These are phyloP conservation scores for Brachyhypopomus gauderio DNA, from an alignment of 2,113 vertebrate species.

Conservation along the genomic window DNA sequence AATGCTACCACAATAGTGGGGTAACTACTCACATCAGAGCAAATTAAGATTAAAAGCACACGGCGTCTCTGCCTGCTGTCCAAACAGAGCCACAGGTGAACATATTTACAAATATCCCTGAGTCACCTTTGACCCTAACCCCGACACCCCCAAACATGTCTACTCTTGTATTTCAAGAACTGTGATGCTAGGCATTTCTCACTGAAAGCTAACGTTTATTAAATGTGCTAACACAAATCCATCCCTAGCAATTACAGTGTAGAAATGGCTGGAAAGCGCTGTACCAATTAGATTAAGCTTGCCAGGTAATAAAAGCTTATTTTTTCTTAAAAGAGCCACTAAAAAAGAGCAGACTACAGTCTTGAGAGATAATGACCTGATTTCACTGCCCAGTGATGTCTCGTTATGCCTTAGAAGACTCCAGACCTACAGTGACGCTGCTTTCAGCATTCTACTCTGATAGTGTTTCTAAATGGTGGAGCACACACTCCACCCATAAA, in stretches of 20 bases:
- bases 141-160: too few relatives aligned
- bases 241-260: constrained; percentile 69
- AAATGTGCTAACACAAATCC: constrained; percentile 64
- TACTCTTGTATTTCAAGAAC: too few relatives aligned
- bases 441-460: constrained; percentile 41
- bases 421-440: neutral
- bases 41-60: neutral
- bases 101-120: neutral
- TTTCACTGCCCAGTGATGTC: constrained; percentile 60
- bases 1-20: too few relatives aligned
- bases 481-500: constrained; percentile 51
- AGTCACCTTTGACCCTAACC: neutral
- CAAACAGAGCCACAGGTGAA: neutral
- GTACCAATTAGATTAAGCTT: constrained; percentile 76
- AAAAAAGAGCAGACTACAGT: constrained; percentile 45
- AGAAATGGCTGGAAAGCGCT: constrained; percentile 69
- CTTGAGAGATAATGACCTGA: constrained; percentile 73
- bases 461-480: constrained; percentile 61
- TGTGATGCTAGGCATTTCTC: constrained; percentile 44
- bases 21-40: neutral
- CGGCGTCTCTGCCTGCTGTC: neutral
- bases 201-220: neutral
- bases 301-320: constrained; percentile 62
- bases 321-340: constrained; percentile 58
- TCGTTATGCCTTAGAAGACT: constrained; percentile 37